A percentile compares a stretch with the other conserved stretches of the same genome.
phyloP scores from a whole-genome alignment of 2,113 vertebrate genomes.

The Larimichthys polyactis region DNA sequence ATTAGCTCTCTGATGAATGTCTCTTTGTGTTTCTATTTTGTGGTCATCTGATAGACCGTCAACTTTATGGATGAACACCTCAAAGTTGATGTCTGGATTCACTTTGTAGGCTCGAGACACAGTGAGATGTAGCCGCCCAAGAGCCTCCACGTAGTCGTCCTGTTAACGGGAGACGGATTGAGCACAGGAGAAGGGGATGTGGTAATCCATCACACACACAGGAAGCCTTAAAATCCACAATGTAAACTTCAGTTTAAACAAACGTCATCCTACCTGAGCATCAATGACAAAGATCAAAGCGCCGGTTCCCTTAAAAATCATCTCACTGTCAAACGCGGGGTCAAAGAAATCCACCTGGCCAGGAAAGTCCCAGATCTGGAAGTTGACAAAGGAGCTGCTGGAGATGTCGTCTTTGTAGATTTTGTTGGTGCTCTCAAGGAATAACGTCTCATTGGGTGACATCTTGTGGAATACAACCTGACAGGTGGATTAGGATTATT shows the following conservation, averaged over 20 bases:
- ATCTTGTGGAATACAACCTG: constrained; percentile 99
- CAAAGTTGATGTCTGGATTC: constrained; percentile 97
- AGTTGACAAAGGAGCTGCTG: constrained; percentile 98
- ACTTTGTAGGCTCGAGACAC: constrained; percentile 96
- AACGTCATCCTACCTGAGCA: constrained; percentile 87
- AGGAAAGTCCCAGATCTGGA: constrained; percentile 99
- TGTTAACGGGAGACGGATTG: constrained; percentile 49
- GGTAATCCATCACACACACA: constrained; percentile 3
- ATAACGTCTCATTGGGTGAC: constrained; percentile 97
- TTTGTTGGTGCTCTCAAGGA: constrained; percentile 99
- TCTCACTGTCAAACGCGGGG: constrained; percentile 97
- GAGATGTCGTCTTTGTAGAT: constrained; percentile 99
- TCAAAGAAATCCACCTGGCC: constrained; percentile 99
- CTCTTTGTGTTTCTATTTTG: constrained; percentile 97
- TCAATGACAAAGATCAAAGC: constrained; percentile 98
- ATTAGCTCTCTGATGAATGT: constrained; percentile 97
- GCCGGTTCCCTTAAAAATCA: constrained; percentile 98
- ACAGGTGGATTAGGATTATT: background rate
- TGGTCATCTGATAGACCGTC: constrained; percentile 97
- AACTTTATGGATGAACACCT: constrained; percentile 99
- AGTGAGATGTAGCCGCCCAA: constrained; percentile 93
- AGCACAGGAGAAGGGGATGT: background rate
- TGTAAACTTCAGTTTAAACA: background rate
- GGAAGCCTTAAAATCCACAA: background rate
- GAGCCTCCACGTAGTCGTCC: constrained; percentile 98